Evolutionary conservation across 2,888 invertebrate genomes (phyloP), one percentile per base, ranked within the genome.

Genomic region (Matsumyia berberina): DNA sequence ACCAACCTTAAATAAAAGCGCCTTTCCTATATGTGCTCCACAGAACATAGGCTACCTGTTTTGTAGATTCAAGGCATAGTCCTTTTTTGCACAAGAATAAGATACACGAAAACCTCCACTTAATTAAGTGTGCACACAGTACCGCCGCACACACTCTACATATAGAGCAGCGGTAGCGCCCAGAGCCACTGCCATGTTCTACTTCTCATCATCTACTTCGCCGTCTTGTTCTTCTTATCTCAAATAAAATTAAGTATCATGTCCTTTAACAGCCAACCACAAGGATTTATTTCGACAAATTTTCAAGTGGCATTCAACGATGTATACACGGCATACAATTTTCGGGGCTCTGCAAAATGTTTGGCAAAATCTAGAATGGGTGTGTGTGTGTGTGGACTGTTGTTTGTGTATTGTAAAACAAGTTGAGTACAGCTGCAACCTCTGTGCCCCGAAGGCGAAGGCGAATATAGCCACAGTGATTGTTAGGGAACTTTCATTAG

Each of bases 221-320:
- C n/a, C 11, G 42, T 72, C 37, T 49, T 49, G 8, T 57, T n/a
- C 39, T 39, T 29, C 24, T 46, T 55, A 44, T 66, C 46, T 53
- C 60, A 69, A 67, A 77, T 60, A 69, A 77, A 77, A 76, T 66
- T 77, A 42, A 60, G 53, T 58, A 51, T 67, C 62, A 12, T 78
- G 79, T 74, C 73, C 79, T 79, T 74, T 73, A 67, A 57, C 67
- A 69, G 67, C 42, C 77, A 53, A 44, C 73, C 78, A 51, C 79
- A 83, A 64, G 73, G 62, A 83, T 78, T 83, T 64, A 74, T 78
- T 83, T 83, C 51, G 62, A 64, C 76, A 77, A 76, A 69, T 69
- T 76, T 81, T 70, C 42, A 74, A 80, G 69, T 69, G 80, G 12
- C 55, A 55, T 35, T 24, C 19, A 37, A 70, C 44, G 46, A 46